Evolutionary conservation across 2,797 vertebrate genomes (phyloP).

Genomic region (Margarornis squamiger): DNA sequence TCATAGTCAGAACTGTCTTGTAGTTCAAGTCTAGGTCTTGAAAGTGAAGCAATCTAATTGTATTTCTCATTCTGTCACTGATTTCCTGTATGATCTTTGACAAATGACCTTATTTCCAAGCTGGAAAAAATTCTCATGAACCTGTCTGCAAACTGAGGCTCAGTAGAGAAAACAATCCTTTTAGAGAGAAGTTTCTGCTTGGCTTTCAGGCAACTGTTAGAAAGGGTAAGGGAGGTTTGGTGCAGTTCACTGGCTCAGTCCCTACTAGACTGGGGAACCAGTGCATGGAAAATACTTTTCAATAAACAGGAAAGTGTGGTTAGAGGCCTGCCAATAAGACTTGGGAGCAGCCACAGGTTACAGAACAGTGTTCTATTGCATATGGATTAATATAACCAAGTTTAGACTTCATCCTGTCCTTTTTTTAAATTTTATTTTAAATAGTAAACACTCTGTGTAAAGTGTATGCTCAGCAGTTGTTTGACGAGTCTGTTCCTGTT

Average conservation of each 20-base stretch:
- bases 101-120: not conserved
- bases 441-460: not conserved
- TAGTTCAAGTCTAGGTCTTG: not conserved
- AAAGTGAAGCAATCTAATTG: not conserved
- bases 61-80: not conserved
- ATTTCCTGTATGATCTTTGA: not conserved
- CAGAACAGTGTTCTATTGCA: not conserved
- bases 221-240: not conserved
- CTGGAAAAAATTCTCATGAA: not conserved
- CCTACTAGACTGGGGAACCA: not conserved
- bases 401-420: not conserved
- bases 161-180: not conserved
- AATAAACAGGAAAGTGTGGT: conserved; percentile 60
- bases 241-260: not conserved
- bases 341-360: conserved; percentile 18
- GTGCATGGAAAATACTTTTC: not conserved
- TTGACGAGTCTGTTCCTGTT: not conserved
- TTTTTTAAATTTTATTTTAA: not conserved
- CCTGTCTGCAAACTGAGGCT: not conserved
- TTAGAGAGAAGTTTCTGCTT: not conserved
- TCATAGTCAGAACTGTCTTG: not conserved
- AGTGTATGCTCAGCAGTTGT: not conserved
- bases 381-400: not conserved
- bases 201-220: not conserved
- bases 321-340: not conserved